Conservation (phyloP, 2,888 invertebrate species). For the Epistrophe eligans region DNA sequence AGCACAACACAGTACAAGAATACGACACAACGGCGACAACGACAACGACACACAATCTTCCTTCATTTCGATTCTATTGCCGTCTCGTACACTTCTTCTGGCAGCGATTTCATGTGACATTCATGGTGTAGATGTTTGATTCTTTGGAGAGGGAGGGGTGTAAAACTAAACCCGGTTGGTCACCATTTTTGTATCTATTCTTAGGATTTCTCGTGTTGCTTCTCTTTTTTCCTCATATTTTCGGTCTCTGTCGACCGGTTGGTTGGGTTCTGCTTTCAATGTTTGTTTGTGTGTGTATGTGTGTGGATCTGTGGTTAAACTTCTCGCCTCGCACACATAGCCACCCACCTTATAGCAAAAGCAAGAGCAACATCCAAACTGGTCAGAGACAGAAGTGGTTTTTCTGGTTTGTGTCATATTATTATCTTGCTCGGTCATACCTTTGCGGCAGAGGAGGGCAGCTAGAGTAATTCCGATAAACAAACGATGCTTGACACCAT, state of each 20-base stretch:
- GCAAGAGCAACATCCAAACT: slow-evolving; percentile 45
- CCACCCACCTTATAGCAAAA: slow-evolving; percentile 1
- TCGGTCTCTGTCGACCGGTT: slow-evolving; percentile 72
- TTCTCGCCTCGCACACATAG: slow-evolving; percentile 78
- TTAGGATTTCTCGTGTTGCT: slow-evolving; percentile 51
- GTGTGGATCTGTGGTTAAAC: slow-evolving; percentile 80
- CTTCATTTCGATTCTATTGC: slow-evolving; percentile 63
- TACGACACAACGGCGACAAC: slow-evolving; percentile 66
- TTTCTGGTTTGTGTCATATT: slow-evolving; percentile 75
- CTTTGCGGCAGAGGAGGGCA: slow-evolving; percentile 38
- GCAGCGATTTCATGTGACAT: slow-evolving; percentile 68
- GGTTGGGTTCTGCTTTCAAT: slow-evolving; percentile 51
- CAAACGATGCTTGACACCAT: slow-evolving; percentile 77
- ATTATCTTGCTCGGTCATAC: slow-evolving; percentile 77
- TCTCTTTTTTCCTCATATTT: slow-evolving; percentile 63
- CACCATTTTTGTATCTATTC: slow-evolving; percentile 76
- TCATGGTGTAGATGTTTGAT: slow-evolving; percentile 32
- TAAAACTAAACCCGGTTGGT: slow-evolving; percentile 75
- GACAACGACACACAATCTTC: slow-evolving; percentile 78
- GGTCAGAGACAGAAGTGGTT: slow-evolving; percentile 66
- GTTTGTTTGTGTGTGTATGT: slow-evolving; percentile 28
- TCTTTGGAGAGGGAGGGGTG: slow-evolving; percentile 66
- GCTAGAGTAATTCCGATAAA: slow-evolving; percentile 53
- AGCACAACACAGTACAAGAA: slow-evolving; percentile 64
- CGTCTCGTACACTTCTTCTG: slow-evolving; percentile 58